Evolutionary conservation across 2,113 vertebrate species (phyloP), one percentile per base, ranked within the genome.

Genomic region (Urocolius indicus): DNA sequence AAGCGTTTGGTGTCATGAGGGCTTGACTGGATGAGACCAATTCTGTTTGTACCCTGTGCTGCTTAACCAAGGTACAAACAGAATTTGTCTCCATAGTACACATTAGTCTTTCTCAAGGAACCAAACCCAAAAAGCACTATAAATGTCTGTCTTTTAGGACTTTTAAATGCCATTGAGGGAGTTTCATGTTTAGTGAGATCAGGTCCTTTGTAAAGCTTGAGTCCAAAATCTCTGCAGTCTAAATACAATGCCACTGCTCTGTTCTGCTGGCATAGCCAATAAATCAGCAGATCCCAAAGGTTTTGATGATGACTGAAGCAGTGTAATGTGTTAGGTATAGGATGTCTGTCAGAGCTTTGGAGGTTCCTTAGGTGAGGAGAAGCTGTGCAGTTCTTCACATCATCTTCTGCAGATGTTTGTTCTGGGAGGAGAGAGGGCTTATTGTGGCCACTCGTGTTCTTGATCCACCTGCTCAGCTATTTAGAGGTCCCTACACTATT

Each of bases 201-300:
- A 52, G 22, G 9, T 41, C 11, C 17, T 54, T 62, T 76, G n/a
- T 51, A 65, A 82, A 80, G 18, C 48, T n/a, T 0, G 1, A 65
- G 49, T 76, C 24, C 30, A n/a, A 41, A 83, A 57, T 65, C n/a
- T 79, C 13, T 80, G 41, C 41, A 51, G 22, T 41, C n/a, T 48
- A 30, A 83, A 54, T 41, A 32, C 26, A 66, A 1, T 0, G 0
- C 80, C 32, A 21, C 15, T 80, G n/a, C 19, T 68, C 16, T 73
- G 13, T 63, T 43, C 30, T 73, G 49, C 49, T 24, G 32, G 43
- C 20, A 13, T 34, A 77, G 32, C 13, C 24, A 32, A 5, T 59
- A 38, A 62, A 67, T 80, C n/a, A 76, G 24, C 46, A 62, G 45
- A 90, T 69, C 54, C 11, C 36, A 22, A n/a, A 67, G 41, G 32